phyloP scores from a whole-genome alignment of 1,140 invertebrate species.

The Antheraea pernyi region DNA sequence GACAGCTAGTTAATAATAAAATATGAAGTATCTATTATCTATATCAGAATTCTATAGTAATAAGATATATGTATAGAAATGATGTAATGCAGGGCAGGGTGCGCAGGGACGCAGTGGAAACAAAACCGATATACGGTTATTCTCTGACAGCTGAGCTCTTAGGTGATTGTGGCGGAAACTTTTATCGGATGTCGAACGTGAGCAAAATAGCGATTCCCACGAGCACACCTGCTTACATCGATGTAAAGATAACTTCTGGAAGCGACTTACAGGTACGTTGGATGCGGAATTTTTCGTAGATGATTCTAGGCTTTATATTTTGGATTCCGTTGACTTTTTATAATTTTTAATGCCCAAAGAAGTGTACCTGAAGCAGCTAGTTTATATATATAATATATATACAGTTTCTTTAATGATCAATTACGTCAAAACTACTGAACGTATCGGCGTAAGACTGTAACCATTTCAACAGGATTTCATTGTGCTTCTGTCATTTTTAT shows the following conservation, averaged over 20 bases:
- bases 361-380: too few species aligned
- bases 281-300: too few species aligned
- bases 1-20: too few species aligned
- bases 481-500: too few species aligned
- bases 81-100: constrained; percentile 23
- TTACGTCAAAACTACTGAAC: too few species aligned
- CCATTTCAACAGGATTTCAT: too few species aligned
- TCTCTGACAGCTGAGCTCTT: constrained; percentile 79
- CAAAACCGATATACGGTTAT: constrained; percentile 78
- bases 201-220: constrained; percentile 72
- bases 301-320: too few species aligned
- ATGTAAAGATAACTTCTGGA: constrained; percentile 13
- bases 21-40: background rate
- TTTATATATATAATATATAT: too few species aligned
- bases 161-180: constrained; percentile 79
- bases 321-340: too few species aligned
- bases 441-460: too few species aligned
- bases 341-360: too few species aligned
- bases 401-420: too few species aligned
- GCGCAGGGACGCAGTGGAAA: constrained; percentile 58
- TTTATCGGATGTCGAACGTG: constrained; percentile 79
- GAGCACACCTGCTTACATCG: constrained; percentile 58
- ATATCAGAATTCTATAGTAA: background rate
- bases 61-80: constrained; percentile 7
- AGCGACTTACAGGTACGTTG: background rate